Base-by-base conservation (phyloP, 2,888 invertebrate genomes). In the Julus scanicus region DNA sequence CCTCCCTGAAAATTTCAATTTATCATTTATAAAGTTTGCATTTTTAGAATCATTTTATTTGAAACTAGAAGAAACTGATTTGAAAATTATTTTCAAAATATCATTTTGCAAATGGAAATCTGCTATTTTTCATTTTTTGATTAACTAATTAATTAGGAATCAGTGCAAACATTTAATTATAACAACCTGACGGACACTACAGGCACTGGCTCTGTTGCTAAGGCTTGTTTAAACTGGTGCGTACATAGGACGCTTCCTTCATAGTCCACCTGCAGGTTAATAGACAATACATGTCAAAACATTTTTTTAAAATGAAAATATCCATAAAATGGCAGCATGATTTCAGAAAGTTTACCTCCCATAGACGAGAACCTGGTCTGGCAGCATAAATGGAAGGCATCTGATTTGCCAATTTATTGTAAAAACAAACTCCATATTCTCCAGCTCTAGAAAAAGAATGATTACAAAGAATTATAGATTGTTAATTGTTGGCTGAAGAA, bases 161-260 rank as follows among this genome's bases (percentile, higher is more conserved):
- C 15, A 8, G 29, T 15, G 29, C 20, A 49, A 39, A 48, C 39
- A 86, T 49, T n/a, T 53, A 86, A 48, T 29, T 39, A 57, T 15
- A 63, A 40, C 11, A 87, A 87, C 86, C 80, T 48, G 17, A 83
- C 48, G 57, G 57, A 80, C 39, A 87, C 48, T 17, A 86, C n/a
- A 39, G 85, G 83, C 29, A 83, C 63, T 53, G 88, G 86, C 6
- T 88, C 39, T 63, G 84, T 53, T 17, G 86, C 49, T 13, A 89
- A 83, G 8, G 89, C 88, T n/a, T 89, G 53, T 71, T 88, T 89
- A 48, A 89, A 89, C 80, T 89, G 88, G 84, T 89, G 89, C 83
- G 89, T 89, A 86, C 83, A 89, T 20, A 89, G 63, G n/a, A 89
- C 89, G 15, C 44, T 85, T 44, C 89, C 89, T 48, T 89, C 83